phyloP scores from a whole-genome alignment of 2,797 vertebrate species.

The Petrocephalus schoutedeni region DNA sequence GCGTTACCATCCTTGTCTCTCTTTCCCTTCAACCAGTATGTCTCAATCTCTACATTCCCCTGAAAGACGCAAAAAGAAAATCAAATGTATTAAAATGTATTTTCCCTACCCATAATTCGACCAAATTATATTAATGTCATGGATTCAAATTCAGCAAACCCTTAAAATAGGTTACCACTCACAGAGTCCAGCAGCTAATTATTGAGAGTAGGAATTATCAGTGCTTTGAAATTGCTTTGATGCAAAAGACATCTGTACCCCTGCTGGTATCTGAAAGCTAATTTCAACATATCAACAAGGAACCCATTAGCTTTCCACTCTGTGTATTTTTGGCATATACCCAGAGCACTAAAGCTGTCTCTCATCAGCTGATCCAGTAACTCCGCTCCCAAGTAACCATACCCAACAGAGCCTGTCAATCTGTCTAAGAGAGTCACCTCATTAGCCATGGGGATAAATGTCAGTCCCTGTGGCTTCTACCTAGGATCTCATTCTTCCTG shows the following conservation, averaged over 20 bases:
- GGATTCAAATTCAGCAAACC: background rate
- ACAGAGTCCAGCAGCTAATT: background rate
- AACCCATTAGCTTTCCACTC: background rate
- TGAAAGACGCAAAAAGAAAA: conserved; percentile 24
- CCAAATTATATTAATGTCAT: background rate
- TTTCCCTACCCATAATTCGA: background rate
- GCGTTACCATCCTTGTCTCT: conserved; percentile 65
- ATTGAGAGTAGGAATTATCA: background rate
- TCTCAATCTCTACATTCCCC: conserved; percentile 69
- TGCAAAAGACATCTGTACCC: conserved; percentile 30
- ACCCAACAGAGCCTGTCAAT: background rate
- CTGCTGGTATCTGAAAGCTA: conserved; percentile 35
- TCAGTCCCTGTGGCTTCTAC: background rate
- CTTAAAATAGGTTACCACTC: background rate
- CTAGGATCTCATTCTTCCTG: background rate
- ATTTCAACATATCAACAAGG: conserved; percentile 14
- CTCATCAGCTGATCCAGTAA: background rate
- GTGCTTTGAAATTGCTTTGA: conserved; percentile 13
- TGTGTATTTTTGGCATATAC: background rate
- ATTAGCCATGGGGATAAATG: background rate
- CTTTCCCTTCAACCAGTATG: conserved; percentile 67
- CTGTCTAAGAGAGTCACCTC: background rate
- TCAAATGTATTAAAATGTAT: background rate
- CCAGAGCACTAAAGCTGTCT: conserved; percentile 6
- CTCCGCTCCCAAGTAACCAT: background rate